A percentile compares a stretch with the other conserved stretches of the same genome.
phyloP scores from a whole-genome alignment of 2,113 vertebrate genomes.

The Todiramphus saurophagus region DNA sequence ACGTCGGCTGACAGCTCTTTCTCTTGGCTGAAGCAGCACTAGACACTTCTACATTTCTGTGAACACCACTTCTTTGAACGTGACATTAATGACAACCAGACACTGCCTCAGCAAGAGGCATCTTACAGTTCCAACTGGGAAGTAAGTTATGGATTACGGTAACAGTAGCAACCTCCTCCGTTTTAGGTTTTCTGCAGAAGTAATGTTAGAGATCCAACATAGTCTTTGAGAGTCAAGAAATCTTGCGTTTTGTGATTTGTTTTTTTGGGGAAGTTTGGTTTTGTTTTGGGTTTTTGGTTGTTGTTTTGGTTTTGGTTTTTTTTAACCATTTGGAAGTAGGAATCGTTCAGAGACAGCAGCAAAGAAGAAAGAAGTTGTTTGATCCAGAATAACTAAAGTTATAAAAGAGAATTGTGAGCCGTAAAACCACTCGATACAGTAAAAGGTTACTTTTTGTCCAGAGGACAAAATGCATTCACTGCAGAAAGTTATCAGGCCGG shows the following conservation, averaged over 20 bases:
- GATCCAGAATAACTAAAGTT: background rate
- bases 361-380: background rate
- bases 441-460: constrained; percentile 40
- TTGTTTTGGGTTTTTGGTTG: too few relatives aligned
- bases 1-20: background rate
- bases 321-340: background rate
- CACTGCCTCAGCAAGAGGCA: background rate
- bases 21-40: background rate
- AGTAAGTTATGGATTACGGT: background rate
- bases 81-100: background rate
- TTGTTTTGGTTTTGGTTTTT: background rate
- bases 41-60: background rate
- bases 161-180: background rate
- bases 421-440: background rate
- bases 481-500: constrained; percentile 38
- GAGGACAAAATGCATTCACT: constrained; percentile 37
- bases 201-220: background rate
- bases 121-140: background rate
- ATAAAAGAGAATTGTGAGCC: background rate
- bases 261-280: background rate
- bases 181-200: background rate
- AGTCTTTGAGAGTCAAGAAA: background rate
- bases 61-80: background rate
- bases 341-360: background rate
- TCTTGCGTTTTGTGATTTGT: background rate